These are phyloP conservation scores for Zaprionus capensis DNA, from an alignment of 1,140 invertebrate genomes.

Conservation along the genomic window DNA sequence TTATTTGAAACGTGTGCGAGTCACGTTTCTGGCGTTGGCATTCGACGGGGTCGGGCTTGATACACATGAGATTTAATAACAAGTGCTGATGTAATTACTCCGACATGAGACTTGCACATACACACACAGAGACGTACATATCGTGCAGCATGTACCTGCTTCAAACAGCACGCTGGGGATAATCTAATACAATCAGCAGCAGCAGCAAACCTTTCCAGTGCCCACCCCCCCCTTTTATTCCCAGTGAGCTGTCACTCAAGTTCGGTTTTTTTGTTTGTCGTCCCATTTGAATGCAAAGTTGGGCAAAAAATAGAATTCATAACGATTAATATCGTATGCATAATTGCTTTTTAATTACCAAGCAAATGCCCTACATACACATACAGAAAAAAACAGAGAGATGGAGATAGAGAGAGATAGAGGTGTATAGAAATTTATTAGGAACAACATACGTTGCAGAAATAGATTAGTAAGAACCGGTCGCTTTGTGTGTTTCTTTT, in stretches of 20 bases:
- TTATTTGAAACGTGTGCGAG: slow-evolving; percentile 47
- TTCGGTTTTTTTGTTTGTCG: slow-evolving; percentile 23
- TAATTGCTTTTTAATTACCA: slow-evolving; percentile 75
- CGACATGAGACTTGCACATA: slow-evolving; percentile 49
- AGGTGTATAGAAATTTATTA: slow-evolving; percentile 12
- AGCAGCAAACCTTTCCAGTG: not conserved
- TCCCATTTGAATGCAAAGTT: slow-evolving; percentile 20
- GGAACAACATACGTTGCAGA: slow-evolving; percentile 43
- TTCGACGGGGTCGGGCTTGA: slow-evolving; percentile 33
- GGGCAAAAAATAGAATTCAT: slow-evolving; percentile 32
- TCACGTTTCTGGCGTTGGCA: slow-evolving; percentile 37
- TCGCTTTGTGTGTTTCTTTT: too few species aligned
- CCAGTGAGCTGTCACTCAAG: slow-evolving; percentile 15
- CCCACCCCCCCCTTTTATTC: not conserved
- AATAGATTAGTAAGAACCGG: slow-evolving; percentile 52
- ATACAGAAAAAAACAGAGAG: slow-evolving; percentile 3
- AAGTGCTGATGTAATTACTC: slow-evolving; percentile 64
- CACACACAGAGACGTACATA: not conserved
- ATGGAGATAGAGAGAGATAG: not conserved
- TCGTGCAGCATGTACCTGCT: slow-evolving; percentile 27
- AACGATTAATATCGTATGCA: slow-evolving; percentile 53
- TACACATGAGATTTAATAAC: slow-evolving; percentile 65
- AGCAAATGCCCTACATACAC: slow-evolving; percentile 11
- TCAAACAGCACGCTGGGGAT: slow-evolving; percentile 56
- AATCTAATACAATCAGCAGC: slow-evolving; percentile 30